phyloP scores from a whole-genome alignment of 1,140 invertebrate genomes.

The Matsumurasca onukii region DNA sequence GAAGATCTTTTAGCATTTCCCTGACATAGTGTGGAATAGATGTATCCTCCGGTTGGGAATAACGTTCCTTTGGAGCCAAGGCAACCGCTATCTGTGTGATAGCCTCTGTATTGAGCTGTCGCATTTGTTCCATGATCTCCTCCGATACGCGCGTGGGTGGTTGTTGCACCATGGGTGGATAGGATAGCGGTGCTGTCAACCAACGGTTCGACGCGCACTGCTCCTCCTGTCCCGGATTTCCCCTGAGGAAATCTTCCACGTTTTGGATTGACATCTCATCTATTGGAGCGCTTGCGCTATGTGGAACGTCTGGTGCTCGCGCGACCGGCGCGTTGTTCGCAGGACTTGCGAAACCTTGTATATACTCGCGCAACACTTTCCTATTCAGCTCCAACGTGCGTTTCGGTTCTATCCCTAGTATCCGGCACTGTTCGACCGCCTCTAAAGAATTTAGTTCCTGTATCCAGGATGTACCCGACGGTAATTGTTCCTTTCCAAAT shows the following conservation, averaged over 20 bases:
- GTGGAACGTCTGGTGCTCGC: background rate
- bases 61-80: background rate
- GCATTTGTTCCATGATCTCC: background rate
- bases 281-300: background rate
- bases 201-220: too few species aligned
- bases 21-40: background rate
- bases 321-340: too few species aligned
- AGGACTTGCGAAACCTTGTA: too few species aligned
- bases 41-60: background rate
- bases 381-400: too few species aligned
- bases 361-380: too few species aligned
- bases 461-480: too few species aligned
- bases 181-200: too few species aligned
- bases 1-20: background rate
- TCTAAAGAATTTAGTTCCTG: too few species aligned
- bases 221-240: too few species aligned
- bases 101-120: background rate
- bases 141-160: background rate
- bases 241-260: background rate
- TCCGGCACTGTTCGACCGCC: too few species aligned
- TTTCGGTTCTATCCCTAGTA: too few species aligned
- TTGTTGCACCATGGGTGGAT: background rate
- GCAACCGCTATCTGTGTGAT: background rate
- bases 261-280: background rate
- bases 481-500: too few species aligned